A percentile compares a stretch with the other conserved stretches of the same genome.
These are phyloP conservation scores for Pecten maximus DNA, from an alignment of 2,888 invertebrate species.

Conservation along the genomic window DNA sequence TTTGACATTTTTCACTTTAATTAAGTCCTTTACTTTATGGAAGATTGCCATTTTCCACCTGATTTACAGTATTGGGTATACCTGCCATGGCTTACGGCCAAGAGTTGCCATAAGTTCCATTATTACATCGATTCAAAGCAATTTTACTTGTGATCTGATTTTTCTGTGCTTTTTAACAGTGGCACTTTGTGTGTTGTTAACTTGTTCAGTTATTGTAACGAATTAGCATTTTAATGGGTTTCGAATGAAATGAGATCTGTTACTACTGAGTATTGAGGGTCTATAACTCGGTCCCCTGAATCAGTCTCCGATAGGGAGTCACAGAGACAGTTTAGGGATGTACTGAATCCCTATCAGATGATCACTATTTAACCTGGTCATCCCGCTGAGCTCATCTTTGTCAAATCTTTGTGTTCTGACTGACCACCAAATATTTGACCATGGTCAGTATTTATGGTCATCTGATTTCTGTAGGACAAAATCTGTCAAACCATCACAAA, in stretches of 20 bases:
- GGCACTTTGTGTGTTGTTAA: not conserved
- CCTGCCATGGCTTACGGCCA: not conserved
- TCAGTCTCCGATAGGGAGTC: not conserved
- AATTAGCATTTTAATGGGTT: not conserved
- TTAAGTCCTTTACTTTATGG: not conserved
- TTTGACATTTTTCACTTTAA: not conserved
- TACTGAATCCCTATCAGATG: not conserved
- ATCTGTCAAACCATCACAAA: not conserved
- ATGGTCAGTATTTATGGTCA: constrained; percentile 8
- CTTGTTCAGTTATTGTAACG: not conserved
- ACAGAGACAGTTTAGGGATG: not conserved
- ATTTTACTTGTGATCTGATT: not conserved
- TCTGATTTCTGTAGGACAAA: not conserved
- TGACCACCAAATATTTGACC: constrained; percentile 26
- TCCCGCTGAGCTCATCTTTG: not conserved
- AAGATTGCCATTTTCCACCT: not conserved
- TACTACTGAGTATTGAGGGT: not conserved
- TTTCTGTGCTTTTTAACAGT: not conserved
- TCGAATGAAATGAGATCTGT: not conserved
- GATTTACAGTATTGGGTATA: not conserved
- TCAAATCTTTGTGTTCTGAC: not conserved
- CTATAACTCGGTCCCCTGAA: not conserved
- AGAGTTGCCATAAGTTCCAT: not conserved
- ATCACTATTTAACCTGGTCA: not conserved
- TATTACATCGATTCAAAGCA: not conserved